Evolutionary conservation across 2,797 vertebrate species (phyloP).

Genomic region (Melanogrammus aeglefinus): DNA sequence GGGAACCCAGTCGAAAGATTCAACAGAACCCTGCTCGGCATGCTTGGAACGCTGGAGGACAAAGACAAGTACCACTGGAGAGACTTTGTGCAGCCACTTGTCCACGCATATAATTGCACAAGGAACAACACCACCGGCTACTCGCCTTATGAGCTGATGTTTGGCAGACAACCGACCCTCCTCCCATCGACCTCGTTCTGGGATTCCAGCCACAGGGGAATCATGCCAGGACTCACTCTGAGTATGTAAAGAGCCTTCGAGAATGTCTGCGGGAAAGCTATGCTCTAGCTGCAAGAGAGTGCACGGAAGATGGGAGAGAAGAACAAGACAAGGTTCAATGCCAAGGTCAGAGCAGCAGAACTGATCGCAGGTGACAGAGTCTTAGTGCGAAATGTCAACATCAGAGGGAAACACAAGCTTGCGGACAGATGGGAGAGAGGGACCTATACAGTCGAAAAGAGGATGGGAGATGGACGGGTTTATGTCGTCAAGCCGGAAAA

Average conservation of each 20-base stretch:
- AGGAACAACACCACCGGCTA: conserved; percentile 10
- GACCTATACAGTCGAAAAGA: background rate
- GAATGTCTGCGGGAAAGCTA: background rate
- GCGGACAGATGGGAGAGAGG: conserved; percentile 1
- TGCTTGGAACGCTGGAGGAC: no score
- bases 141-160: conserved; percentile 13
- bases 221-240: conserved; percentile 5
- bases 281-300: background rate
- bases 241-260: conserved; percentile 4
- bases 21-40: no score
- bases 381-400: no score
- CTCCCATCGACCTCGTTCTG: conserved; percentile 5
- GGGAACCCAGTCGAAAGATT: background rate
- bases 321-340: background rate
- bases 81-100: no score
- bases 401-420: background rate
- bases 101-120: conserved; percentile 21
- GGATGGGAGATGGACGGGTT: conserved; percentile 4
- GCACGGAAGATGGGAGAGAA: background rate
- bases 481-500: background rate
- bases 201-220: background rate
- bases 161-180: conserved; percentile 18
- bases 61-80: no score
- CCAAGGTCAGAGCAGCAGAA: background rate
- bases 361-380: background rate